Percentiles rank a stretch among this genome's conserved stretches.
Conservation (phyloP, 2,888 invertebrate genomes). For the Phytoseiulus persimilis region DNA sequence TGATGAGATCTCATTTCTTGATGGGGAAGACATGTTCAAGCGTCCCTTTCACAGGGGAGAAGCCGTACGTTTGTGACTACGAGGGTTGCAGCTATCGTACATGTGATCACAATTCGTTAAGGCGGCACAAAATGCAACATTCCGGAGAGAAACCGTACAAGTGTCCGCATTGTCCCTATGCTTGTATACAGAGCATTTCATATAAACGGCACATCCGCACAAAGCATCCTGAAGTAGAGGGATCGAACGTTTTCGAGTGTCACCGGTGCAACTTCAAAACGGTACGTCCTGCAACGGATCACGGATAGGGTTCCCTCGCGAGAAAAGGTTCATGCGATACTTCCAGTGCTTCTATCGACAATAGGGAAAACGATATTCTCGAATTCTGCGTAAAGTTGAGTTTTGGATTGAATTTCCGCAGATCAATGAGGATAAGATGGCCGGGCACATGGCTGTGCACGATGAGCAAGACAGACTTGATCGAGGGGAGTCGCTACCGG, state of each 20-base stretch:
- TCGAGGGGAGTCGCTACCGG: not conserved
- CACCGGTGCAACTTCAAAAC: constrained; percentile 25
- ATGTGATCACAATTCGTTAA: constrained; percentile 51
- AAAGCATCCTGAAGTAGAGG: constrained; percentile 53
- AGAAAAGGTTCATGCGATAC: too few relatives aligned
- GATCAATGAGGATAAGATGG: constrained; percentile 32
- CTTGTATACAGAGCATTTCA: constrained; percentile 51
- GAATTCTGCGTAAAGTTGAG: too few relatives aligned
- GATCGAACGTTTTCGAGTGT: constrained; percentile 48
- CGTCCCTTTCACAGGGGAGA: constrained; percentile 47
- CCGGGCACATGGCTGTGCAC: constrained; percentile 12
- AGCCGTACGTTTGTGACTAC: constrained; percentile 54
- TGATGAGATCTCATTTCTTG: not conserved
- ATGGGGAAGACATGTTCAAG: not conserved
- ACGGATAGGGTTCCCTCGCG: too few relatives aligned
- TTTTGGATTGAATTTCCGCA: too few relatives aligned
- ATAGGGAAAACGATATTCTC: too few relatives aligned
- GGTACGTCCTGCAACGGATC: not conserved
- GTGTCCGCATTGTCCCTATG: constrained; percentile 50
- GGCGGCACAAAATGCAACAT: constrained; percentile 51
- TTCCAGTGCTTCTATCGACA: too few relatives aligned
- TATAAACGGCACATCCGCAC: constrained; percentile 51
- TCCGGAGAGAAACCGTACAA: constrained; percentile 50
- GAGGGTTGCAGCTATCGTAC: constrained; percentile 53
- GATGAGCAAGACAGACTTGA: constrained; percentile 7